Evolutionary conservation across 2,797 vertebrate species (phyloP).

Genomic region (Podargus strigoides): DNA sequence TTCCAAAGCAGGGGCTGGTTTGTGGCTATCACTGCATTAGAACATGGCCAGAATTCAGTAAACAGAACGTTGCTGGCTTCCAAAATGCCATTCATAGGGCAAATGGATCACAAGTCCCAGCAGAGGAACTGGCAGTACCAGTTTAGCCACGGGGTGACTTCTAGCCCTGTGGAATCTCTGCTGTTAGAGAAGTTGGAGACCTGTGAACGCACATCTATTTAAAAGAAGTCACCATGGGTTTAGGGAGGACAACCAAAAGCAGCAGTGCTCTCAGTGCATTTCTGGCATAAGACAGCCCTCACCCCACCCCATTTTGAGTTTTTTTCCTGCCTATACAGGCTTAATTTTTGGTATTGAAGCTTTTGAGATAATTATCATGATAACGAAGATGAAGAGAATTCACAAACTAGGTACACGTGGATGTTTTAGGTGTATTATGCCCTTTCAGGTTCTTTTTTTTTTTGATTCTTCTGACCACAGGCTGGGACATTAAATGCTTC

Average conservation of each 20-base stretch:
- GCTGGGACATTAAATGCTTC: background rate
- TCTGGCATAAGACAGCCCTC: background rate
- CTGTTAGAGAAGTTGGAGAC: background rate
- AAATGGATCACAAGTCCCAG: background rate
- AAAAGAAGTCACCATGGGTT: background rate
- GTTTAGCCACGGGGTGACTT: background rate
- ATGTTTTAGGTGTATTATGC: background rate
- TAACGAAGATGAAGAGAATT: background rate
- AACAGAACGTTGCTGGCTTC: background rate
- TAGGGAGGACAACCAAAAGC: background rate
- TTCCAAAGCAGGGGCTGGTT: background rate
- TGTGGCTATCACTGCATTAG: background rate
- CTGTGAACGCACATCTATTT: background rate
- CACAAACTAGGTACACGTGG: background rate
- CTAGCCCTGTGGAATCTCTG: background rate
- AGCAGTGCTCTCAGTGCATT: background rate
- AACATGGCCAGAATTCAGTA: background rate
- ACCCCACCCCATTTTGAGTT: accelerated
- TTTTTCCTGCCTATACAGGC: background rate
- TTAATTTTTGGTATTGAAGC: background rate
- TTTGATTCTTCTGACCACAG: background rate
- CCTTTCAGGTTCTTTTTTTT: background rate
- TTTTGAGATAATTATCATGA: background rate
- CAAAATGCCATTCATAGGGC: background rate
- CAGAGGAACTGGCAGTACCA: background rate